These are phyloP conservation scores for Octodonta nipae DNA, from an alignment of 2,888 invertebrate genomes.

Conservation along the genomic window DNA sequence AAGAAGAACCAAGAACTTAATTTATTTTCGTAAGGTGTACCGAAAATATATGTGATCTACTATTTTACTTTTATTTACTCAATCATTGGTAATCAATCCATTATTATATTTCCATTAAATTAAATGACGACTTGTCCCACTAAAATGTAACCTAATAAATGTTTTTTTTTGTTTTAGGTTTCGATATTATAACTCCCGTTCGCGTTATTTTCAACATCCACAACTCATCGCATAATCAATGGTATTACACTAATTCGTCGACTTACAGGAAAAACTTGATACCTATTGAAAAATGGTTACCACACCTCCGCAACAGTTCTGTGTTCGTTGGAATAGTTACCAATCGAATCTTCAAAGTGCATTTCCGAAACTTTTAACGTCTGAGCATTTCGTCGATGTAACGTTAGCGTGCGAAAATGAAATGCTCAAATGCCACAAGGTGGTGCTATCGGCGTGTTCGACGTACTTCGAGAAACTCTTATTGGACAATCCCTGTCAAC, in stretches of 20 bases:
- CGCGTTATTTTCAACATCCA: conserved; percentile 5
- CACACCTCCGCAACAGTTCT: conserved; percentile 50
- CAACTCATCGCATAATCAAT: conserved; percentile 4
- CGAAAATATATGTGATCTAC: no score
- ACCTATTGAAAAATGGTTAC: conserved; percentile 18
- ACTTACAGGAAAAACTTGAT: no score
- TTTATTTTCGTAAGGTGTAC: no score
- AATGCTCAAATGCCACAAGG: conserved; percentile 74
- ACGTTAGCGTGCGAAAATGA: conserved; percentile 78
- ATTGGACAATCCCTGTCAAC: conserved; percentile 72
- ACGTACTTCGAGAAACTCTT: conserved; percentile 69
- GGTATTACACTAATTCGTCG: conserved; percentile 5
- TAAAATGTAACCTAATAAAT: no score
- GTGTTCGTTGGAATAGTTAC: conserved; percentile 72
- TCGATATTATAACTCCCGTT: conserved; percentile 4
- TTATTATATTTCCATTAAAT: no score
- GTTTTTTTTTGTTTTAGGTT: no score
- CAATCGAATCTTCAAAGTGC: conserved; percentile 66
- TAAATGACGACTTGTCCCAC: no score
- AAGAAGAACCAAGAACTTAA: no score
- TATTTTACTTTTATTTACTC: no score
- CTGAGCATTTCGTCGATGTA: conserved; percentile 78
- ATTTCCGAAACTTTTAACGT: conserved; percentile 59
- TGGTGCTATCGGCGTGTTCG: conserved; percentile 73
- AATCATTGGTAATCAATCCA: no score